Conservation (phyloP, 37 sponge, comb jelly and placozoan genomes). For the Theonella swinhoei region DNA sequence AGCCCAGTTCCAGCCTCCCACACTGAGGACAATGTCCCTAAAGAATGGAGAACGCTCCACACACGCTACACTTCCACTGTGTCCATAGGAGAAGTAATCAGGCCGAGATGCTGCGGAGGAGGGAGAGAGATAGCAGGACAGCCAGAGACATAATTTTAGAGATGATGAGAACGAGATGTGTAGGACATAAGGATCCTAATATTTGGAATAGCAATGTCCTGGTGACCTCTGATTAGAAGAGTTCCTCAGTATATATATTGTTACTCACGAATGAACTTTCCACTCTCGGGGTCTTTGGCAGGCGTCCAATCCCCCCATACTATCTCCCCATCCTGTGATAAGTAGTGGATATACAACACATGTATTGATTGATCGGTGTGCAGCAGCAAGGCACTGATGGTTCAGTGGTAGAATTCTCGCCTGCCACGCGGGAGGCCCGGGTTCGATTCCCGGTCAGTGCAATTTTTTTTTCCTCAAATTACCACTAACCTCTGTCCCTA, state of each 20-base stretch:
- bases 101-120: conserved; percentile 57
- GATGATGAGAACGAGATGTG: too few relatives aligned
- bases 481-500: conserved; percentile 84
- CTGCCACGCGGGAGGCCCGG: conserved; percentile 77
- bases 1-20: conserved; percentile 90
- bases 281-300: conserved; percentile 87
- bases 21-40: conserved; percentile 86
- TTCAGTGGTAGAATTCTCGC: conserved; percentile 57
- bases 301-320: conserved; percentile 88
- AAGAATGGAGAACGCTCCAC: conserved; percentile 95
- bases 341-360: neutral
- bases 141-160: neutral
- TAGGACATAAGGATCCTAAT: too few relatives aligned
- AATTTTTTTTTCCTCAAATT: conserved; percentile 22
- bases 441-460: conserved; percentile 74
- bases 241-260: neutral
- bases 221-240: neutral
- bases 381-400: conserved; percentile 15
- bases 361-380: neutral
- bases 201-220: neutral
- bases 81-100: conserved; percentile 49
- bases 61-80: conserved; percentile 77
- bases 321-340: conserved; percentile 88
- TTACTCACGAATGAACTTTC: conserved; percentile 67
- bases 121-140: neutral